A percentile compares a stretch with the other conserved stretches of the same genome.
These are phyloP conservation scores for Drosophila mauritiana DNA, from an alignment of 1,140 invertebrate genomes.

Conservation along the genomic window DNA sequence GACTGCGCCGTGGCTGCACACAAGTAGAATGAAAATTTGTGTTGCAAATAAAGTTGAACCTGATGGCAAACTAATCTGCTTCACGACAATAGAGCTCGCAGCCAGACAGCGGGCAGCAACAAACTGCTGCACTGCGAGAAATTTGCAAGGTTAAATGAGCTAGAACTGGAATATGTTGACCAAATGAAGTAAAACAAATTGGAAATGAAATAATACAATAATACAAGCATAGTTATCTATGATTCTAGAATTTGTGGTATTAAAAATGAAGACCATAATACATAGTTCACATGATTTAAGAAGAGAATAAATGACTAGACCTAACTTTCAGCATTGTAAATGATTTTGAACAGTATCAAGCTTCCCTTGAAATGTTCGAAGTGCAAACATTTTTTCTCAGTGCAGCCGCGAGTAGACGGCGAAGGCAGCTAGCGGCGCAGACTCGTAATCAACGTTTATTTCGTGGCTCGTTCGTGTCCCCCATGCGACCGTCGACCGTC, in stretches of 20 bases:
- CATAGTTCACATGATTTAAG: too few relatives aligned
- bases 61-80: slow-evolving; percentile 82
- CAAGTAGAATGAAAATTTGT: slow-evolving; percentile 81
- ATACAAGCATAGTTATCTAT: too few relatives aligned
- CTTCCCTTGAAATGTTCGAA: neutral
- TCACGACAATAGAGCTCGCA: slow-evolving; percentile 76
- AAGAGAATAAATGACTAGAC: too few relatives aligned
- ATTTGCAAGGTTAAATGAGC: neutral
- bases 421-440: slow-evolving; percentile 53
- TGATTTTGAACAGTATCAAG: too few relatives aligned
- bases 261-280: too few relatives aligned
- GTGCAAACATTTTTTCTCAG: slow-evolving; percentile 1
- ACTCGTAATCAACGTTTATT: slow-evolving; percentile 80
- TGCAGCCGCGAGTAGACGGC: slow-evolving; percentile 22
- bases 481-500: slow-evolving; percentile 75
- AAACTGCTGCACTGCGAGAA: slow-evolving; percentile 30
- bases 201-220: too few relatives aligned
- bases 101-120: slow-evolving; percentile 53
- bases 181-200: too few relatives aligned
- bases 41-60: slow-evolving; percentile 83
- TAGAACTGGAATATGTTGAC: neutral
- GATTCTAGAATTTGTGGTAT: too few relatives aligned
- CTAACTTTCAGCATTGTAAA: too few relatives aligned
- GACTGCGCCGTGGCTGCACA: slow-evolving; percentile 57
- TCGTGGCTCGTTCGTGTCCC: slow-evolving; percentile 53